Evolutionary conservation across 2,113 vertebrate species (phyloP).

Genomic region (Pterophyllum scalare): DNA sequence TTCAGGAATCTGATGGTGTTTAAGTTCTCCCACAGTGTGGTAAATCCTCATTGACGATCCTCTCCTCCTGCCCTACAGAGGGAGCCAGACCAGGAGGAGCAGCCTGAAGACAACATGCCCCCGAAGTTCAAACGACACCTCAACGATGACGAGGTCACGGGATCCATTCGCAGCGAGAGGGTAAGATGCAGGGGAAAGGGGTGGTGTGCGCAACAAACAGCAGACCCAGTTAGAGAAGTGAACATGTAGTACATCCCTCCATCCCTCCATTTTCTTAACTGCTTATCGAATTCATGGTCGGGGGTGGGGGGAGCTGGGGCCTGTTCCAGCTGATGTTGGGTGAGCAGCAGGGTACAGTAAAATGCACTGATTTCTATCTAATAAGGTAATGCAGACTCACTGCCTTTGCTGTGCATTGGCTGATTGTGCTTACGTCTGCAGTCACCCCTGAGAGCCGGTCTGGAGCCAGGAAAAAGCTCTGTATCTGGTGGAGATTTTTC

Average conservation of each 20-base stretch:
- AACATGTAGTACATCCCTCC: accelerated
- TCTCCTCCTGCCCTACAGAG: conserved; percentile 67
- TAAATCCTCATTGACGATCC: not conserved
- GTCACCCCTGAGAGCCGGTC: not conserved
- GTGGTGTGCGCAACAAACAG: not conserved
- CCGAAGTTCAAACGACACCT: conserved; percentile 98
- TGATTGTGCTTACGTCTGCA: not conserved
- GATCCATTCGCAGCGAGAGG: conserved; percentile 95
- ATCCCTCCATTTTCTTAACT: not conserved
- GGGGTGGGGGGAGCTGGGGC: not conserved
- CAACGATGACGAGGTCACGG: conserved; percentile 96
- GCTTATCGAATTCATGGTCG: not conserved
- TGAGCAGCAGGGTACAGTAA: too few relatives aligned
- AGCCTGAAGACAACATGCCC: conserved; percentile 87
- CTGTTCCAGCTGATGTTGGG: not conserved
- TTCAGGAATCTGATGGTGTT: not conserved
- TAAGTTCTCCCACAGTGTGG: not conserved
- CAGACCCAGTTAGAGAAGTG: not conserved
- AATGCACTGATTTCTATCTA: not conserved
- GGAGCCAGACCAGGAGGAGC: conserved; percentile 85
- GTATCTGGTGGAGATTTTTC: not conserved
- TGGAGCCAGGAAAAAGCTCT: not conserved
- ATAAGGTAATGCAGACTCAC: not conserved
- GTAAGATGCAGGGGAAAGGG: conserved; percentile 78
- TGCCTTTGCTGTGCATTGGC: not conserved